Evolutionary conservation across 2,888 invertebrate genomes (phyloP).

Genomic region (Malachius bipustulatus): DNA sequence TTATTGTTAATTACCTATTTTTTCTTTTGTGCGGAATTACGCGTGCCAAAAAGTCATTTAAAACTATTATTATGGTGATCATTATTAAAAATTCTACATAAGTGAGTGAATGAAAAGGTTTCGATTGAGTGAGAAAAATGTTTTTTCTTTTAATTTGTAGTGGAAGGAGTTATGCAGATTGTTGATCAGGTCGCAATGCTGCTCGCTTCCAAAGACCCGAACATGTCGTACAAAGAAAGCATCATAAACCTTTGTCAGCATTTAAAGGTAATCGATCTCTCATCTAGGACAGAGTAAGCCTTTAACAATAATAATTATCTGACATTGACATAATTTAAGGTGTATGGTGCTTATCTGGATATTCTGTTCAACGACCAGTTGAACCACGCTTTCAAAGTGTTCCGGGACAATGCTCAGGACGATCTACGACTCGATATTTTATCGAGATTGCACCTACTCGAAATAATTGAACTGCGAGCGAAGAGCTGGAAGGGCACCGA

Average conservation of each 20-base stretch:
- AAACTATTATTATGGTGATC: too few species aligned
- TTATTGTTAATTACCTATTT: too few species aligned
- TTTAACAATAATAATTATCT: conserved; percentile 21
- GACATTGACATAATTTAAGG: conserved; percentile 22
- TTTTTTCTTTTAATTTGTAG: conserved; percentile 43
- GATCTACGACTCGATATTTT: conserved; percentile 76
- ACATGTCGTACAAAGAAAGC: conserved; percentile 50
- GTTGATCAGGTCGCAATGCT: conserved; percentile 71
- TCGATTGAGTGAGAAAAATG: too few species aligned
- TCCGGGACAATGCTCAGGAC: conserved; percentile 82
- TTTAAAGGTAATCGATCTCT: conserved; percentile 47
- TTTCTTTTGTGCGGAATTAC: too few species aligned
- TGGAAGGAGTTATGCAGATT: conserved; percentile 71
- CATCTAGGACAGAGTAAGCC: conserved; percentile 14
- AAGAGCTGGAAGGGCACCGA: conserved; percentile 82
- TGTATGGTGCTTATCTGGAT: conserved; percentile 68
- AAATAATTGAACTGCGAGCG: conserved; percentile 85
- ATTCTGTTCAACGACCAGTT: conserved; percentile 73
- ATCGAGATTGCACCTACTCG: conserved; percentile 77
- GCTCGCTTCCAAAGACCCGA: conserved; percentile 60
- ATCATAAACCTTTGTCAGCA: conserved; percentile 69
- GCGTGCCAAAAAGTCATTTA: too few species aligned
- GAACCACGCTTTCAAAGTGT: conserved; percentile 73
- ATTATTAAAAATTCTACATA: too few species aligned
- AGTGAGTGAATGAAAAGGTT: too few species aligned